phyloP scores from a whole-genome alignment of 2,113 vertebrate genomes.

The Asarcornis scutulata region DNA sequence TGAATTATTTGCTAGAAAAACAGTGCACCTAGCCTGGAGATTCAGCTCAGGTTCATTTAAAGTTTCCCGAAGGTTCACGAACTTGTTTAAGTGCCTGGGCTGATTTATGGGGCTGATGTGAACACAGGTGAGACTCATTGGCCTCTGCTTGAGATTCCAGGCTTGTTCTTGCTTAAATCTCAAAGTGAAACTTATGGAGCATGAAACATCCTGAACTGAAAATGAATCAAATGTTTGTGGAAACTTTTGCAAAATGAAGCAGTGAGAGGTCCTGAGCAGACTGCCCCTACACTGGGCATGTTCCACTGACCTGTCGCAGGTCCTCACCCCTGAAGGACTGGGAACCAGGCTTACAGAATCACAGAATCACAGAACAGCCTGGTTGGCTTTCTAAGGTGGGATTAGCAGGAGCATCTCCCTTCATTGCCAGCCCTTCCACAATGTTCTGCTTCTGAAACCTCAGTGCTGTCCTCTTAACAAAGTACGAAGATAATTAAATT shows the following conservation, averaged over 20 bases:
- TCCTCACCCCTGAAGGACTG: neutral
- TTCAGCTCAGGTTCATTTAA: neutral
- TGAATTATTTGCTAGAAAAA: neutral
- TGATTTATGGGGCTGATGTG: neutral
- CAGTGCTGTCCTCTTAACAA: neutral
- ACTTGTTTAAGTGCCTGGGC: neutral
- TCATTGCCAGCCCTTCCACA: neutral
- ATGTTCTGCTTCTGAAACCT: neutral
- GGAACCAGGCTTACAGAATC: neutral
- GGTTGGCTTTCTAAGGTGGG: fast-evolving
- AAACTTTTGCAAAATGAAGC: neutral
- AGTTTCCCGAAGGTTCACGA: neutral
- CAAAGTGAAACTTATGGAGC: neutral
- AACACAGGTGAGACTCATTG: neutral
- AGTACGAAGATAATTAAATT: constrained; percentile 69
- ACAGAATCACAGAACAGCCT: no score
- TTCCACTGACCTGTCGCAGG: neutral
- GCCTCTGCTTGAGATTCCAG: neutral
- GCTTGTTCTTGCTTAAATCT: neutral
- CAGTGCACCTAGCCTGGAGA: neutral
- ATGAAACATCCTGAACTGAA: neutral
- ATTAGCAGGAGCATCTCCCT: neutral
- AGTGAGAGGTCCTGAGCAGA: neutral
- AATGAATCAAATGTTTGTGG: neutral
- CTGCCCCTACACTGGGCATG: neutral